phyloP scores from a whole-genome alignment of 2,113 vertebrate genomes.

The Antennarius striatus region DNA sequence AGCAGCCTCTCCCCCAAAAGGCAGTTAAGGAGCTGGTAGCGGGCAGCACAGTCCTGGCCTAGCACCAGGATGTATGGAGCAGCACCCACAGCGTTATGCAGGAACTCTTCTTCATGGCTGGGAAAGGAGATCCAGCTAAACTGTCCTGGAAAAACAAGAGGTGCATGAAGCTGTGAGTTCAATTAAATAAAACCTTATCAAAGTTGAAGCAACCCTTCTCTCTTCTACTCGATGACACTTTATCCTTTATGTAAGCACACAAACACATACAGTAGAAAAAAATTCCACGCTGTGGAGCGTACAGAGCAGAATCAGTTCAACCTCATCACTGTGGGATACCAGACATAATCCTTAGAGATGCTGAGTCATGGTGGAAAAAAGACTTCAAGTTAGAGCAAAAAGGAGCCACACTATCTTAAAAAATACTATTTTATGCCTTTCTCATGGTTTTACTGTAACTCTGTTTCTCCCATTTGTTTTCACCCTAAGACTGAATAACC shows the following conservation, averaged over 20 bases:
- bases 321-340: conserved; percentile 30
- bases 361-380: conserved; percentile 68
- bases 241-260: background rate
- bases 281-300: conserved; percentile 5
- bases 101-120: conserved; percentile 89
- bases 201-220: background rate
- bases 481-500: conserved; percentile 8
- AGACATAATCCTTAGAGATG: conserved; percentile 59
- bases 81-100: conserved; percentile 85
- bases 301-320: conserved; percentile 43
- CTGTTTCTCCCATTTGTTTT: background rate
- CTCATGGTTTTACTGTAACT: conserved; percentile 19
- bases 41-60: conserved; percentile 90
- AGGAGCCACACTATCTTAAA: conserved; percentile 1
- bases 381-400: conserved; percentile 38
- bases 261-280: background rate
- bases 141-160: conserved; percentile 76
- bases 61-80: conserved; percentile 89
- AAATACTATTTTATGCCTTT: background rate
- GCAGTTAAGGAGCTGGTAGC: conserved; percentile 89
- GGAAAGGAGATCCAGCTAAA: conserved; percentile 89
- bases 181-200: background rate
- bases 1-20: conserved; percentile 90
- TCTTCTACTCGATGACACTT: background rate
- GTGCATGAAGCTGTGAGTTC: background rate